phyloP scores from a whole-genome alignment of 2,113 vertebrate species.

The Merops nubicus region DNA sequence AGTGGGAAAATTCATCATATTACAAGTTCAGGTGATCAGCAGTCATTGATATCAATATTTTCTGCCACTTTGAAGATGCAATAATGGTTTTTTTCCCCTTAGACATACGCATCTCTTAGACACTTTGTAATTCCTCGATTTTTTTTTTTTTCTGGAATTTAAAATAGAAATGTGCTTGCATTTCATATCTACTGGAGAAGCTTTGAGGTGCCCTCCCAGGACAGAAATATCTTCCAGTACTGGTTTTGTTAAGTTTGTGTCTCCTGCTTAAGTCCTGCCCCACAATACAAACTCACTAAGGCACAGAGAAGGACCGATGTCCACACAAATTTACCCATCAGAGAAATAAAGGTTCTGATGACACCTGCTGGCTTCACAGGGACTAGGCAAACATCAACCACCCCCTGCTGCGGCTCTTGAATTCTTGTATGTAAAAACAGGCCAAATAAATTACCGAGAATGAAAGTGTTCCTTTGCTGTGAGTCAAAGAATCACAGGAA shows the following conservation, averaged over 20 bases:
- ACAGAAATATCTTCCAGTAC: neutral
- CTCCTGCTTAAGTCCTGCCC: neutral
- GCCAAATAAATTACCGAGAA: neutral
- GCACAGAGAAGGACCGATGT: neutral
- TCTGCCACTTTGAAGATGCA: neutral
- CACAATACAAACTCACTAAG: neutral
- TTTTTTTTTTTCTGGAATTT: neutral
- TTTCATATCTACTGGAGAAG: neutral
- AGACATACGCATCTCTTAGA: neutral
- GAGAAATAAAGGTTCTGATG: conserved; percentile 41
- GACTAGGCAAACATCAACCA: neutral
- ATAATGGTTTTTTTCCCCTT: neutral
- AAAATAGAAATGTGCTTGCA: neutral
- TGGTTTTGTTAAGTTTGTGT: neutral
- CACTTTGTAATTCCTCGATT: neutral
- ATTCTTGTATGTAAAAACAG: neutral
- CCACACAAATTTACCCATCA: neutral
- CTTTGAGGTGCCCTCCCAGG: neutral
- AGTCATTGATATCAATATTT: neutral
- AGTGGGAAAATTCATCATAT: neutral
- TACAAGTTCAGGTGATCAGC: neutral
- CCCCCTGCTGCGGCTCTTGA: neutral
- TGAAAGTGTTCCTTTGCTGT: neutral
- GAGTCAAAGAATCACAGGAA: neutral
- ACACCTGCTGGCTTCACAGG: conserved; percentile 45